Evolutionary conservation across 2,797 vertebrate genomes (phyloP).

Genomic region (Galago senegalensis): DNA sequence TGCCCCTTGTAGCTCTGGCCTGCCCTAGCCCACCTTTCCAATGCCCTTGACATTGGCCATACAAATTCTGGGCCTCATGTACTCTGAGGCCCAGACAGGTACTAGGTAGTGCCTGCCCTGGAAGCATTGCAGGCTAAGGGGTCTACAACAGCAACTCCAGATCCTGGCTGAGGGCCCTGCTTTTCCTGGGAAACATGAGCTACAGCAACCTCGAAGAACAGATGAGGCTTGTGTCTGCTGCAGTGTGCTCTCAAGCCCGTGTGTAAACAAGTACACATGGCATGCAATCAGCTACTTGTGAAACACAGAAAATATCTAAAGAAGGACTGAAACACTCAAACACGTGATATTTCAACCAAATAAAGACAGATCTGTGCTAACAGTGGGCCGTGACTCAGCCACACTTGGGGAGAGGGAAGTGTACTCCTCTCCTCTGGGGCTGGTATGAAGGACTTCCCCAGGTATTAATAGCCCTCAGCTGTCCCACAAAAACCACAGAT

Average conservation of each 20-base stretch:
- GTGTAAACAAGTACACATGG: neutral
- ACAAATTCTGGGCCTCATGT: neutral
- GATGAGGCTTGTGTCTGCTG: rapidly evolving
- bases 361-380: conserved; percentile 25
- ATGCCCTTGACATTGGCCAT: neutral
- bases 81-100: neutral
- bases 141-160: neutral
- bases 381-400: neutral
- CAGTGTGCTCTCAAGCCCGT: neutral
- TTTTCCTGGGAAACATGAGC: neutral
- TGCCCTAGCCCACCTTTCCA: neutral
- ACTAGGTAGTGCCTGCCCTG: neutral
- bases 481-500: conserved; percentile 38
- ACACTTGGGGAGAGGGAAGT: neutral
- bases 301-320: conserved; percentile 56
- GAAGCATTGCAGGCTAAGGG: neutral
- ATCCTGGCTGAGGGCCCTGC: neutral
- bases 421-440: neutral
- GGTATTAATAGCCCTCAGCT: conserved; percentile 78
- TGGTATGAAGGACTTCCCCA: neutral
- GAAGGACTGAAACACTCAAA: neutral
- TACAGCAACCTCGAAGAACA: rapidly evolving
- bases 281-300: neutral
- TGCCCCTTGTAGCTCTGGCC: neutral
- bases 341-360: neutral